Evolutionary conservation across 2,797 vertebrate genomes (phyloP), one percentile per base, ranked within the genome.

Genomic region (Pangasius krempfi): DNA sequence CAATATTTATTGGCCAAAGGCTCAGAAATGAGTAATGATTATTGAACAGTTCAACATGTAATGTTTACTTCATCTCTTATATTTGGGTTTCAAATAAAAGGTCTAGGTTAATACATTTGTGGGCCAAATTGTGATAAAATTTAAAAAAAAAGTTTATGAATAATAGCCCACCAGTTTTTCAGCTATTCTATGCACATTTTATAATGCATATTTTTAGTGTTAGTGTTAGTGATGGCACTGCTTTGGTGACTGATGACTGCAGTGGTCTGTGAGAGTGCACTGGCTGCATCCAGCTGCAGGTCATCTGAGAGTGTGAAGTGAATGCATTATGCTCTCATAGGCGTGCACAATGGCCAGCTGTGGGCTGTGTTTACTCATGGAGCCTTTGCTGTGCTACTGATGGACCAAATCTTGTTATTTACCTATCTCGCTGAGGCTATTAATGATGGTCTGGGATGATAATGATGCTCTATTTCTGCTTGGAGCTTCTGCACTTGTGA

Each of bases 241-340:
- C 50, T 20, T 79, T 18, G n/a, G 16, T 79, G 79, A 81, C 33
- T 60, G 56, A 60, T 81, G 33, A 60, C 33, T 60, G 79, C 79
- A 60, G 66, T 62, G 37, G 66, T 58, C 16, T 76, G 27, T n/a
- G 37, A 58, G 33, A 60, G 25, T 47, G 37, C 56, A 25, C 10
- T 62, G 85, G 72, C 37, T 33, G 18, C 50, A 80, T 33, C 84
- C 84, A 90, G 85, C 85, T 90, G 86, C 91, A 88, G 8, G 58
- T 47, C 83, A 81, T 85, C 66, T 6, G 54, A 40, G 37, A 44
- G 64, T 73, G 86, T 73, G 33, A 76, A 90, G 85, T 90, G 81
- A 92, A 85, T 70, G 70, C 44, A 40, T 86, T 90, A 88, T 89
- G 79, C 79, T 88, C 56, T 44, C 84, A 76, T 79, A 89, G 89